These are phyloP conservation scores for Acipenser oxyrinchus DNA, from an alignment of 2,797 vertebrate species.

Conservation along the genomic window DNA sequence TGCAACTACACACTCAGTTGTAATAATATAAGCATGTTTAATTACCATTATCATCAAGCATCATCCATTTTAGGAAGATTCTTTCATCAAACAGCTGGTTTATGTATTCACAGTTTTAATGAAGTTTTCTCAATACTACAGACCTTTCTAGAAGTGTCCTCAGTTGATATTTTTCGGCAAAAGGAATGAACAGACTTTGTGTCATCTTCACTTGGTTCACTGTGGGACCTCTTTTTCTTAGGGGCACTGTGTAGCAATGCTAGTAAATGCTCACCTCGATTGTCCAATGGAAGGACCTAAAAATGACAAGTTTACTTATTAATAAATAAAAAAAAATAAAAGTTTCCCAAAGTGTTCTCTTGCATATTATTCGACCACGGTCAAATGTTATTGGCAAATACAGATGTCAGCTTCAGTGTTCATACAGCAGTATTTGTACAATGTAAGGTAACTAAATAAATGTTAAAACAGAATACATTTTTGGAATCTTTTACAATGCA, in stretches of 20 bases:
- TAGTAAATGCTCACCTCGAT: slow-evolving; percentile 63
- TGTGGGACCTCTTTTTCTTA: slow-evolving; percentile 31
- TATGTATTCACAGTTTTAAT: too few relatives aligned
- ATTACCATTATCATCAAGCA: too few relatives aligned
- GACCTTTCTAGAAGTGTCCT: slow-evolving; percentile 71
- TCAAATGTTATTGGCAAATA: too few relatives aligned
- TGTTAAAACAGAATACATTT: background rate
- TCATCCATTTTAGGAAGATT: too few relatives aligned
- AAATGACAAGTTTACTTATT: slow-evolving; percentile 6
- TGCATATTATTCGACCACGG: too few relatives aligned
- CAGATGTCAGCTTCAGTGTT: background rate
- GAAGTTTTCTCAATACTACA: slow-evolving; percentile 2
- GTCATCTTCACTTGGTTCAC: slow-evolving; percentile 42
- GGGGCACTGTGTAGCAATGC: slow-evolving; percentile 55
- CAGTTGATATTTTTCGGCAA: slow-evolving; percentile 60
- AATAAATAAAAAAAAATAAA: background rate
- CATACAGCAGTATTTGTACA: background rate
- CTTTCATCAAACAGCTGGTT: too few relatives aligned
- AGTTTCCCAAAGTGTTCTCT: too few relatives aligned
- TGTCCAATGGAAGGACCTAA: slow-evolving; percentile 69
- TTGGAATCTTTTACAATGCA: too few relatives aligned
- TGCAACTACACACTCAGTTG: too few relatives aligned
- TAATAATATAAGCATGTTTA: too few relatives aligned
- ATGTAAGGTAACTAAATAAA: background rate
- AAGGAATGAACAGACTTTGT: slow-evolving; percentile 48